These are phyloP conservation scores for Epinephelus awoara DNA, from an alignment of 2,797 vertebrate genomes.

Conservation along the genomic window DNA sequence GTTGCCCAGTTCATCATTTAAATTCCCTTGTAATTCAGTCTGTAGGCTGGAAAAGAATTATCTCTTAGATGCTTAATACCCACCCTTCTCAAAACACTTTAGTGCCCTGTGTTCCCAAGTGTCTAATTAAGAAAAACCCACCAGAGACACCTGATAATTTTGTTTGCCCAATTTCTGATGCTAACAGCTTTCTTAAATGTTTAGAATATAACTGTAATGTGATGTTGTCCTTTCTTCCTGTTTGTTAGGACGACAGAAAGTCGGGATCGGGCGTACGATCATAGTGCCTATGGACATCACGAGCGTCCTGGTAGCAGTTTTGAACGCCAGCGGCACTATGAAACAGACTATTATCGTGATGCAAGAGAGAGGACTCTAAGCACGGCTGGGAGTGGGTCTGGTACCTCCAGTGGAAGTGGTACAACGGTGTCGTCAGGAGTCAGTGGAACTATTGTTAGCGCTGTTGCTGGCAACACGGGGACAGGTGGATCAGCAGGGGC, in stretches of 20 bases:
- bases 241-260: slow-evolving; percentile 93
- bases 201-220: slow-evolving; percentile 41
- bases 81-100: slow-evolving; percentile 32
- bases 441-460: slow-evolving; percentile 77
- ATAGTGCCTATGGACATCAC: slow-evolving; percentile 99
- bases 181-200: slow-evolving; percentile 23
- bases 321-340: slow-evolving; percentile 97
- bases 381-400: slow-evolving; percentile 79
- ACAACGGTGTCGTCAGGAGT: slow-evolving; percentile 78
- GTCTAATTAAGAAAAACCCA: slow-evolving; percentile 45
- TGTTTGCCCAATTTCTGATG: slow-evolving; percentile 54
- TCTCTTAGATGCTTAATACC: slow-evolving; percentile 25
- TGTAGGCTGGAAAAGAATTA: slow-evolving; percentile 9
- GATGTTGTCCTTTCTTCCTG: slow-evolving; percentile 64
- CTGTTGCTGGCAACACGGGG: slow-evolving; percentile 70
- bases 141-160: slow-evolving; percentile 47
- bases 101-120: slow-evolving; percentile 39
- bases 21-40: slow-evolving; percentile 4
- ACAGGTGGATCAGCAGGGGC: slow-evolving; percentile 72
- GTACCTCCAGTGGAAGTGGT: slow-evolving; percentile 78
- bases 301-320: slow-evolving; percentile 93
- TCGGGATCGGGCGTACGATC: slow-evolving; percentile 98
- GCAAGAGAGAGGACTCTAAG: slow-evolving; percentile 93
- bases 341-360: slow-evolving; percentile 98
- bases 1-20: slow-evolving; percentile 11